Evolutionary conservation across 92 coral and sea anemone species (phyloP).

Genomic region (Zoanthus gigantus): DNA sequence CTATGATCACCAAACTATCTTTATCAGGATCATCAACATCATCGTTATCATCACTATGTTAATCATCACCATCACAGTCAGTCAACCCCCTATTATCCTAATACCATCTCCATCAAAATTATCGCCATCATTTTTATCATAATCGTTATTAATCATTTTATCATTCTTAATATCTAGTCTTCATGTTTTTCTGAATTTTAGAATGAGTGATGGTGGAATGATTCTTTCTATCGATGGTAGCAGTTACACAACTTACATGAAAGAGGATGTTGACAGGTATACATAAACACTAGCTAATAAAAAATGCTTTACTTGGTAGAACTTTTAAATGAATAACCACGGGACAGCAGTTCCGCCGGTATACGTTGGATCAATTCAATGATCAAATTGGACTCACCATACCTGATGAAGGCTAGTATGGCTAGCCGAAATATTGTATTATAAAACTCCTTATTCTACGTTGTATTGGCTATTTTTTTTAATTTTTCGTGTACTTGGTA

Average conservation of each 20-base stretch:
- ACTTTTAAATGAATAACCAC: no score
- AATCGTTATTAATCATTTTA: not conserved
- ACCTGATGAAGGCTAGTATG: no score
- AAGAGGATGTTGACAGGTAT: constrained; percentile 95
- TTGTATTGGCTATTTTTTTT: no score
- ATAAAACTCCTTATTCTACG: no score
- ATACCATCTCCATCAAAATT: not conserved
- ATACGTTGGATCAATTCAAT: no score
- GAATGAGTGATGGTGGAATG: constrained; percentile 97
- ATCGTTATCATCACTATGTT: not conserved
- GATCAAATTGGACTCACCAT: no score
- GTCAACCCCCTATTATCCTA: not conserved
- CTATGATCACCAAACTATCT: not conserved
- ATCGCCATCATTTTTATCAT: not conserved
- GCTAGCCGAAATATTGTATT: no score
- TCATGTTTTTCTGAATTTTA: not conserved
- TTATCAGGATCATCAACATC: not conserved
- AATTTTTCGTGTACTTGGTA: no score
- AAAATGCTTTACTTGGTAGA: no score
- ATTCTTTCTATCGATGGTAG: constrained; percentile 89
- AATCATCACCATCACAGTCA: not conserved
- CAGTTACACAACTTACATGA: constrained; percentile 96
- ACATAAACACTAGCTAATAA: no score
- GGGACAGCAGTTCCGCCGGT: no score
- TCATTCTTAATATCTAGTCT: not conserved